Base-by-base conservation (phyloP, 2,888 invertebrate genomes). In the Ligdia adustata region DNA sequence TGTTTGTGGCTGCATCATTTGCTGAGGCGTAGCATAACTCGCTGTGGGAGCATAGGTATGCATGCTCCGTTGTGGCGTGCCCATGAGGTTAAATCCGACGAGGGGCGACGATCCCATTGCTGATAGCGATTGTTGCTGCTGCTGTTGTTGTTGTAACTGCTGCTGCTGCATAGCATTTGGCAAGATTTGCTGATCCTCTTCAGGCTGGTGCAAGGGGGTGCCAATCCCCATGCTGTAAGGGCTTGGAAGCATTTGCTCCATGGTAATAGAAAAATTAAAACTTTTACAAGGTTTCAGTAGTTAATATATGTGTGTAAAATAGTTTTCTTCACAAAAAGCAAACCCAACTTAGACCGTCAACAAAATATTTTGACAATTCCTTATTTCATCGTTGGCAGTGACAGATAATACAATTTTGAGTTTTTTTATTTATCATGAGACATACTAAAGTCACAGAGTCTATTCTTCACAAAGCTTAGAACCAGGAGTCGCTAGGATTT, bases 231-330 rank as follows among this genome's bases (percentile, higher is more conserved):
- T 96, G 65, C 95, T 96, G 55, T 95, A 96, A 11, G 97, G 97
- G 86, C 97, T 97, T 15, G 95, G 95, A 52, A 97, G 90, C 96
- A 97, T 96, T 84, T 96, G 95, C 93, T 97, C 97, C 96, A 97
- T 97, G 62, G 83, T 91, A 28, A 11, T 32, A 7, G 6, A 32
- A 12, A 27, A n/a, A 6, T 7, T 1, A 7, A 3, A 22, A 22
- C 7, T 22, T 22, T 22, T 2, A 6, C 7, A n/a, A n/a, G n/a
- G n/a, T n/a, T n/a, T n/a, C n/a, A n/a, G n/a, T n/a, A n/a, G n/a
- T n/a, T n/a, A n/a, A n/a, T n/a, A n/a, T n/a, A n/a, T n/a, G n/a
- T n/a, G n/a, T n/a, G n/a, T n/a, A n/a, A n/a, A n/a, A n/a, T n/a
- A n/a, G n/a, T n/a, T n/a, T n/a, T n/a, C n/a, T n/a, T n/a, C n/a